Conservation (phyloP, 2,797 vertebrate genomes). For the Cryptoprocta ferox region DNA sequence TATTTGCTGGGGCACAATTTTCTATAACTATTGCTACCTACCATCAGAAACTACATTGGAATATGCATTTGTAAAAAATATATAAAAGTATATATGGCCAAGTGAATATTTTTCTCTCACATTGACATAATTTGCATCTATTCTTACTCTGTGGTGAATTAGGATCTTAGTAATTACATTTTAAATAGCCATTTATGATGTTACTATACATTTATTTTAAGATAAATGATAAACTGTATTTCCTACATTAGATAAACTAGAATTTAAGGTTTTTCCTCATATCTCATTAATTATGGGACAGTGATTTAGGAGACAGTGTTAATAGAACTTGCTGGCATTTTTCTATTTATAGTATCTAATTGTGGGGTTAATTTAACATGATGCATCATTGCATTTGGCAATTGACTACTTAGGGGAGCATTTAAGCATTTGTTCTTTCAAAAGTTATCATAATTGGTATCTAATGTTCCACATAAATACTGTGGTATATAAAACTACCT, state of each 20-base stretch:
- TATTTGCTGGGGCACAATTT: background rate
- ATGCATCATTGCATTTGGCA: background rate
- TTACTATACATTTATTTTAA: background rate
- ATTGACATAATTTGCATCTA: background rate
- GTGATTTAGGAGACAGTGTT: background rate
- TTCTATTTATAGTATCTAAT: background rate
- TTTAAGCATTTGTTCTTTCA: background rate
- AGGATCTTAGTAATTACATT: background rate
- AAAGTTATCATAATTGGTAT: background rate
- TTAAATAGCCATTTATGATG: background rate
- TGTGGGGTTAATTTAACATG: background rate
- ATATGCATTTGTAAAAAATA: background rate
- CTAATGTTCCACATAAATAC: background rate
- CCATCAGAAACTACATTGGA: background rate
- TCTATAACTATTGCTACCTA: background rate
- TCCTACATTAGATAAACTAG: background rate
- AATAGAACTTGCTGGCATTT: background rate
- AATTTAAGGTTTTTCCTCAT: background rate
- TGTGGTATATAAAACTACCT: background rate
- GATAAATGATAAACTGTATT: background rate
- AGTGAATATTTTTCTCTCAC: background rate
- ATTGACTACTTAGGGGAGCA: background rate
- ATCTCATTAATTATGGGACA: background rate
- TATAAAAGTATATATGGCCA: background rate
- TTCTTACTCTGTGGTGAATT: background rate